Base-by-base conservation (phyloP, 2,888 invertebrate genomes). In the Macroteleia sp. region DNA sequence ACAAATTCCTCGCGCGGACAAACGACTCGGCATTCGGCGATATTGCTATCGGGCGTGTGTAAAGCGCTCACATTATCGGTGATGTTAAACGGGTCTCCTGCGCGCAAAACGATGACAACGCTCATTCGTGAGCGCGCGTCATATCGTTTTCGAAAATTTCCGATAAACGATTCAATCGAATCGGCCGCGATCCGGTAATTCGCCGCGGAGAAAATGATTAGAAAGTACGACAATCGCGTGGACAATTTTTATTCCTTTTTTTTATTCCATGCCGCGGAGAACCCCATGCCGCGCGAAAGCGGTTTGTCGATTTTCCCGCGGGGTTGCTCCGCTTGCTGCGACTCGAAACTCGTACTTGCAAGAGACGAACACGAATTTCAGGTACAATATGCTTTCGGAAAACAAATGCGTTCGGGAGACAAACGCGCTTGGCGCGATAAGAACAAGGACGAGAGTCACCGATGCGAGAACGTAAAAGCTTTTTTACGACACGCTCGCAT, bases 211-310 rank as follows among this genome's bases (percentile, higher is more conserved):
- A 74, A 74, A 74, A 62, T 69, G 36, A 56, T 52, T 61, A 75
- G 75, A 75, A 75, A 75, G 75, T 62, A 25, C 12, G 17, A 52
- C 59, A 70, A 69, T 59, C 50, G 32, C 46, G 30, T 22, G 16
- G 52, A 28, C n/a, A 32, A 36, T 62, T 61, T 73, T 73, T 64
- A 22, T n/a, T n/a, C n/a, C n/a, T n/a, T n/a, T n/a, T n/a, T n/a
- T n/a, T n/a, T n/a, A n/a, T n/a, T n/a, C n/a, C n/a, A n/a, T n/a
- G n/a, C n/a, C 30, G 32, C 36, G 25, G 32, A 39, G 19, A 52
- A 69, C 75, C 69, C 75, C 75, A 75, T 69, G 67, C 48, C 48
- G 67, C 34, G 75, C 67, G 75, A 75, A 75, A 75, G 75, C 28
- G 75, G 75, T 69, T 46, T 67, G 41, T 52, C 46, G 14, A 2